Conservation (phyloP, 2,113 vertebrate species). For the Eretmochelys imbricata region DNA sequence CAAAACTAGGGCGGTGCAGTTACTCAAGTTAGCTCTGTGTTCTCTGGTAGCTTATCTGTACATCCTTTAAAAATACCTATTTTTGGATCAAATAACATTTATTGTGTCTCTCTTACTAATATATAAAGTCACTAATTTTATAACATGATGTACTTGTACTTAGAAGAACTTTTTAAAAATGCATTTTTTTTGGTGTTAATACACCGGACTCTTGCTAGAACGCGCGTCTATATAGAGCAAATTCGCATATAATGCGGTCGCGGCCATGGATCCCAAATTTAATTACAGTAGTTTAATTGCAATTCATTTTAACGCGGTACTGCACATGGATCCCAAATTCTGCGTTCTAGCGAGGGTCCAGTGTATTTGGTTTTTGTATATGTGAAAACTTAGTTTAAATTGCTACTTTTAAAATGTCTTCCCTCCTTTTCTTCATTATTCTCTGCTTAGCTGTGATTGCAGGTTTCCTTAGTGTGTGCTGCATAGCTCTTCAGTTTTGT, state of each 20-base stretch:
- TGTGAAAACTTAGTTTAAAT: not conserved
- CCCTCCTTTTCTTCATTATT: not conserved
- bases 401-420: not conserved
- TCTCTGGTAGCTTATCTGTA: rapidly evolving
- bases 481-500: not conserved
- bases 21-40: not conserved
- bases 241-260: no score
- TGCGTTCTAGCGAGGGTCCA: no score
- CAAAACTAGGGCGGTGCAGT: not conserved
- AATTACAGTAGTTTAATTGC: no score
- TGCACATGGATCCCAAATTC: no score
- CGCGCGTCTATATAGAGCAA: no score
- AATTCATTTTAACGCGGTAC: no score
- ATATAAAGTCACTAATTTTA: not conserved
- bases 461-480: not conserved
- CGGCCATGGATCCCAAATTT: no score
- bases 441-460: not conserved
- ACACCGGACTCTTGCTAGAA: no score
- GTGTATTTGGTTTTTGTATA: not conserved
- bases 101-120: not conserved
- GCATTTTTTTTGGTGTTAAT: not conserved
- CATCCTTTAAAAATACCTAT: not conserved
- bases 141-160: not conserved
- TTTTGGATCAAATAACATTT: not conserved
- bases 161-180: not conserved